A percentile compares a stretch with the other conserved stretches of the same genome.
phyloP scores from a whole-genome alignment of 2,888 invertebrate genomes.

The Copidosoma aretas region DNA sequence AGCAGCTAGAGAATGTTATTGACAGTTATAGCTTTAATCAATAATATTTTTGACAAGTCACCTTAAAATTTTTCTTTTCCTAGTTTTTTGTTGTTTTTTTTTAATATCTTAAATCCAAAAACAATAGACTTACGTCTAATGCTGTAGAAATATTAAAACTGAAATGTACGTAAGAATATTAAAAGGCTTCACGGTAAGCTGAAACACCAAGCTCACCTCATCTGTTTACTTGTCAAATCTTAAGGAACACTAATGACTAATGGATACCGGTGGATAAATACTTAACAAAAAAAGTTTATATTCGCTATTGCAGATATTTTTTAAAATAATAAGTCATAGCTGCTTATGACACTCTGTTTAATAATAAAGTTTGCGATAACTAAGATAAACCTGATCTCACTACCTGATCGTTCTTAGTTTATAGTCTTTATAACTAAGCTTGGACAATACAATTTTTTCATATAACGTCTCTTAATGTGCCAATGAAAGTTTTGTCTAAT shows the following conservation, averaged over 20 bases:
- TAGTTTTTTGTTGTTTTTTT: too few relatives aligned
- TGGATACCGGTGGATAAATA: neutral
- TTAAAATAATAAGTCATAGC: slow-evolving; percentile 10
- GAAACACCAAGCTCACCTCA: neutral
- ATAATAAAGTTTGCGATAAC: slow-evolving; percentile 5
- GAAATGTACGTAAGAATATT: too few relatives aligned
- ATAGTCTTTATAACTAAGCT: slow-evolving; percentile 11
- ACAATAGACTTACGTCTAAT: too few relatives aligned
- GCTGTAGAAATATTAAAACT: too few relatives aligned
- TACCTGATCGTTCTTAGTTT: slow-evolving; percentile 8
- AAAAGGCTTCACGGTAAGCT: too few relatives aligned
- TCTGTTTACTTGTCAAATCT: neutral
- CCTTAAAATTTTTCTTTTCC: too few relatives aligned
- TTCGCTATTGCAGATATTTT: neutral
- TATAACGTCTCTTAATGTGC: slow-evolving; percentile 16
- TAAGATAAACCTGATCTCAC: slow-evolving; percentile 18
- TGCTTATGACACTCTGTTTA: slow-evolving; percentile 1
- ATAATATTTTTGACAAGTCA: too few relatives aligned
- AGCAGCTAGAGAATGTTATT: too few relatives aligned
- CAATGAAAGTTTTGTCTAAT: slow-evolving; percentile 26
- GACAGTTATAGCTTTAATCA: too few relatives aligned
- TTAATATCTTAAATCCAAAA: too few relatives aligned
- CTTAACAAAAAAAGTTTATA: neutral
- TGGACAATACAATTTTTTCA: slow-evolving; percentile 23
- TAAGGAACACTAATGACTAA: neutral